These are phyloP conservation scores for Caenorhabditis inopinata DNA, from an alignment of 1,140 invertebrate genomes.

Conservation along the genomic window DNA sequence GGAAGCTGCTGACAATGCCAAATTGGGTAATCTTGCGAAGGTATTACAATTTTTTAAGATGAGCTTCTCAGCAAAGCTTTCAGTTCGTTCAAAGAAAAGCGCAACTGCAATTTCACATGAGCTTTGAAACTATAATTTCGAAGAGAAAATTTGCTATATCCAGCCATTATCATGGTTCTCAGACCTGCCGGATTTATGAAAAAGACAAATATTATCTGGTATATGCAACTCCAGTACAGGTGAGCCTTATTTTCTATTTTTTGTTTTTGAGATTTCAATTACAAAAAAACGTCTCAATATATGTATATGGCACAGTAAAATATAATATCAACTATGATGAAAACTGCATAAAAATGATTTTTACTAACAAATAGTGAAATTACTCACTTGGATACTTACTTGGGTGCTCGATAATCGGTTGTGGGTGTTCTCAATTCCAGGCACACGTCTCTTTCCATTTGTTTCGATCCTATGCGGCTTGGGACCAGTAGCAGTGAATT, in stretches of 20 bases:
- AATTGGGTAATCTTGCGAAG: not conserved
- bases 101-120: not conserved
- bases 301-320: too few species aligned
- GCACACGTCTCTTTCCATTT: too few species aligned
- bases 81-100: not conserved
- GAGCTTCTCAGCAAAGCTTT: not conserved
- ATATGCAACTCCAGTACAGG: not conserved
- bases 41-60: not conserved
- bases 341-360: too few species aligned
- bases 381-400: too few species aligned
- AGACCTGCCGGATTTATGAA: not conserved
- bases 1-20: not conserved
- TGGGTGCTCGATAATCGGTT: too few species aligned
- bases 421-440: too few species aligned
- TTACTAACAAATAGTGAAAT: too few species aligned
- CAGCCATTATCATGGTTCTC: conserved; percentile 6
- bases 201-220: not conserved
- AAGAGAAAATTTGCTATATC: not conserved
- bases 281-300: too few species aligned
- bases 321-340: too few species aligned
- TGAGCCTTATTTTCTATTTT: not conserved
- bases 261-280: not conserved
- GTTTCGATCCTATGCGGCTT: too few species aligned
- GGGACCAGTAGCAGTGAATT: too few species aligned
- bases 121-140: not conserved